Percentiles rank a stretch among this genome's conserved stretches.
phyloP scores from a whole-genome alignment of 37 sponge, comb jelly and placozoan genomes.

The Agelas oroides region DNA sequence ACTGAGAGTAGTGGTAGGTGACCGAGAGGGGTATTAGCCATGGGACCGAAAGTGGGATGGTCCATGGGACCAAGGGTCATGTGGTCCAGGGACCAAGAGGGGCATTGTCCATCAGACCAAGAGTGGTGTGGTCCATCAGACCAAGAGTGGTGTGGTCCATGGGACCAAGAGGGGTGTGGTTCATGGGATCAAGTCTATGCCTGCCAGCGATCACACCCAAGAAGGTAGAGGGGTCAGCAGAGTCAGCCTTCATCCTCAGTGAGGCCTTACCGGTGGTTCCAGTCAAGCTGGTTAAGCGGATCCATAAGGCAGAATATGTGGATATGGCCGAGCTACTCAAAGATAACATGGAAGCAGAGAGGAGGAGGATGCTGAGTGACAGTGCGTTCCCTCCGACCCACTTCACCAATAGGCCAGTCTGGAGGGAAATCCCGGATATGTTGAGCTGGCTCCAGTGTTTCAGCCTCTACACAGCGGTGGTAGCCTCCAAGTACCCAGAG shows the following conservation, averaged over 20 bases:
- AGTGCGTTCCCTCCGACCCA: neutral
- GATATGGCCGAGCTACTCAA: constrained; percentile 22
- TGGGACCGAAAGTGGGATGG: no score
- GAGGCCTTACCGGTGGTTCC: constrained; percentile 15
- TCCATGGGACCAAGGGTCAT: no score
- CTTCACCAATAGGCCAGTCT: neutral
- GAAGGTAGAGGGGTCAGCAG: no score
- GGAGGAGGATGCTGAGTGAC: constrained; percentile 7
- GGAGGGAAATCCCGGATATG: neutral
- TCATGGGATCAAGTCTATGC: no score
- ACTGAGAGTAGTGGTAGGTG: no score
- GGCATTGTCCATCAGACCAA: no score
- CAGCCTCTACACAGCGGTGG: neutral
- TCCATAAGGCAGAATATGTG: neutral
- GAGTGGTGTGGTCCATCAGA: no score
- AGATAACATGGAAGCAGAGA: constrained; percentile 13
- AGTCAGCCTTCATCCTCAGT: neutral
- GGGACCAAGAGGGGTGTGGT: no score
- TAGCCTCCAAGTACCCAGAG: neutral
- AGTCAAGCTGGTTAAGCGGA: constrained; percentile 10
- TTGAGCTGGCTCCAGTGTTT: neutral
- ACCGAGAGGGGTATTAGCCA: no score
- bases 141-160: no score
- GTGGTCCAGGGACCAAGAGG: no score
- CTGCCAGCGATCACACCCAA: no score